These are phyloP conservation scores for Synergus itoensis DNA, from an alignment of 2,888 invertebrate genomes.

Conservation along the genomic window DNA sequence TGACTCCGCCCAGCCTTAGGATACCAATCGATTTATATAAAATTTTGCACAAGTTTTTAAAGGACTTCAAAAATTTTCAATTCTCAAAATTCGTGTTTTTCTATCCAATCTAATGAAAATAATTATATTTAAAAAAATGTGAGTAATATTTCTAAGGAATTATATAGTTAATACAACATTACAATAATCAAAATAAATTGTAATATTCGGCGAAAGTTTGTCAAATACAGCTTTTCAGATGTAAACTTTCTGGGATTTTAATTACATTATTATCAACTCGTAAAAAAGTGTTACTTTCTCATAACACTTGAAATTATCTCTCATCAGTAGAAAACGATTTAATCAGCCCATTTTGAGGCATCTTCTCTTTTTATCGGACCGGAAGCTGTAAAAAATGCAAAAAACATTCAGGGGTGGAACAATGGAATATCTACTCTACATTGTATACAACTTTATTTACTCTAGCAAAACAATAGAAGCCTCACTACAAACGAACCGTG, in stretches of 20 bases:
- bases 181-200: too few species aligned
- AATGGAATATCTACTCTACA: background rate
- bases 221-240: background rate
- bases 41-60: too few species aligned
- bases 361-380: background rate
- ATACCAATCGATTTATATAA: too few species aligned
- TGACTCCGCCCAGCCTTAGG: too few species aligned
- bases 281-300: background rate
- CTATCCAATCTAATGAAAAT: too few species aligned
- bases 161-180: too few species aligned
- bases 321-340: background rate
- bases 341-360: background rate
- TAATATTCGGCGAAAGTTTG: too few species aligned
- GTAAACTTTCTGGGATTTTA: background rate
- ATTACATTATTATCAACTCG: background rate
- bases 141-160: too few species aligned
- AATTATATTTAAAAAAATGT: too few species aligned
- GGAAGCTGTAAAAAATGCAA: slow-evolving; percentile 7
- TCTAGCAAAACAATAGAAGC: background rate
- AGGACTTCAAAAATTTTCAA: too few species aligned
- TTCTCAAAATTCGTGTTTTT: too few species aligned
- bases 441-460: slow-evolving; percentile 19
- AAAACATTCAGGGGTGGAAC: background rate
- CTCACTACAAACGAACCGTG: background rate
- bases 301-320: background rate